Evolutionary conservation across 2,113 vertebrate genomes (phyloP), one percentile per base, ranked within the genome.

Genomic region (Gobio gobio): DNA sequence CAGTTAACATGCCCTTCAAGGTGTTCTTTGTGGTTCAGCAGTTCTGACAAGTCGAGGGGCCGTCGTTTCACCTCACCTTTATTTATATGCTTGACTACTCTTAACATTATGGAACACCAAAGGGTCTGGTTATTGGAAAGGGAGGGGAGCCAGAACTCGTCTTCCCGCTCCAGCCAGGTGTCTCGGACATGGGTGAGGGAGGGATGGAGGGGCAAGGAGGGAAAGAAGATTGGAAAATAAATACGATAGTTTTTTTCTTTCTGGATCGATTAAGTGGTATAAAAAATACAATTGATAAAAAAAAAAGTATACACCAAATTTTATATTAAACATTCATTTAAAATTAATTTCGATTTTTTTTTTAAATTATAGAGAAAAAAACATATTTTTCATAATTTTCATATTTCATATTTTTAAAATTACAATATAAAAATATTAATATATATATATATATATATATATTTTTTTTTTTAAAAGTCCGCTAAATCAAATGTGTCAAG

Each of bases 51-150:
- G 95, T 95, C 94, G 92, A 89, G 96, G 93, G 93, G 84, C 70
- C 95, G 95, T 96, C 96, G 96, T 98, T 97, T 97, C 93, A 95
- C 95, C 96, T 97, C 94, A 93, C 92, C 97, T 97, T 97, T 97
- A 94, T 97, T 96, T 96, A 97, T 96, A 97, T 96, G 97, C 97
- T 97, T 97, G 96, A 97, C 94, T 95, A 96, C 95, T 97, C 94
- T 94, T 94, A 96, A 96, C 96, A 96, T 96, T 94, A 91, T 91
- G 88, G 86, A 94, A 93, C 94, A 94, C 88, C 72, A 81, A 89
- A 90, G 91, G 91, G 92, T 87, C 90, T 90, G 90, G 90, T 90
- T 92, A 94, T 93, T 82, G 73, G 84, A 82, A 81, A 83, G 89
- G 89, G 87, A 89, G 90, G 88, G 88, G 87, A 83, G 84, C 68